Base-by-base conservation (phyloP, 2,888 invertebrate genomes). In the Fragum whitleyi region DNA sequence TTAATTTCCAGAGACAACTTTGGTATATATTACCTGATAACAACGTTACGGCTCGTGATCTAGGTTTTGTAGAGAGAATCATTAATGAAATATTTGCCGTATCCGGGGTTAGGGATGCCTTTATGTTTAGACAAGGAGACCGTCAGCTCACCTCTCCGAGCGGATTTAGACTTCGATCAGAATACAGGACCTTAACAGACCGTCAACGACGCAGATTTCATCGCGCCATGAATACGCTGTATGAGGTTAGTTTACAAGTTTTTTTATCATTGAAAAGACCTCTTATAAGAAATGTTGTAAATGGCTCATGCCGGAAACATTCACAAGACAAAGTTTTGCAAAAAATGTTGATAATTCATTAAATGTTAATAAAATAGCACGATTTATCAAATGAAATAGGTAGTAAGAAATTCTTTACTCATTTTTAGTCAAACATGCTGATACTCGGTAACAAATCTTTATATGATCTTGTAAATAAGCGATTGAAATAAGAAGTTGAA, bases 1-100 rank as follows among this genome's bases (percentile, higher is more conserved):
- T 36, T 36, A 3, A 3, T 36, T 36, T 36, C 86, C n/a, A 77
- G 85, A 28, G 86, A 87, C 70, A 86, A 85, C 0, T 61, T 55
- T 1, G 82, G 82, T 75, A 82, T 51, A 75, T 78, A 51, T 39
- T 55, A 26, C 78, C 78, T 39, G 69, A 78, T 67, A 32, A 57
- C 29, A 82, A 74, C 51, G 47, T 78, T 19, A 82, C 82, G 14
- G 26, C 47, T 26, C 53, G 65, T 5, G 75, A 80, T 23, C 19
- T 79, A 2, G 65, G 53, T 29, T 73, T 36, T 29, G 73, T 78
- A 26, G 42, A 57, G 51, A 51, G 36, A 36, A 36, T 78, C 19
- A 65, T 72, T 19, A 73, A 73, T 5, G 14, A 39, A 6, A 39
- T 39, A 39, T 39, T 39, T 55, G 57, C 28, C 21, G 65, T n/a